These are phyloP conservation scores for Drosophila ustulata DNA, from an alignment of 2,888 invertebrate genomes.

Conservation along the genomic window DNA sequence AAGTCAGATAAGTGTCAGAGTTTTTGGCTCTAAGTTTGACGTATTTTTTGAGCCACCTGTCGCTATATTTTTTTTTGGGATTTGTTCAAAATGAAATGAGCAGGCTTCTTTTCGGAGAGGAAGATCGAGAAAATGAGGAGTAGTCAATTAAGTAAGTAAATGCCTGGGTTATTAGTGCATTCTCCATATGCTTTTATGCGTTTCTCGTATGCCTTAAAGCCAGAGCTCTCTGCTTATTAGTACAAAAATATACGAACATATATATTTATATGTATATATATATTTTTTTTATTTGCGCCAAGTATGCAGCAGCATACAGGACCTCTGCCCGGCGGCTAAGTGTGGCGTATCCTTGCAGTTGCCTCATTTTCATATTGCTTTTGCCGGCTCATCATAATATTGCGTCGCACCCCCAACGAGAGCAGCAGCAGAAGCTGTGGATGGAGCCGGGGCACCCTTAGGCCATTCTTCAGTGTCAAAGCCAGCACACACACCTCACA, in stretches of 20 bases:
- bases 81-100: slow-evolving; percentile 36
- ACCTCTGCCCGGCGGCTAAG: slow-evolving; percentile 44
- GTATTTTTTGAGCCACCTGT: slow-evolving; percentile 43
- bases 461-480: slow-evolving; percentile 79
- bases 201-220: slow-evolving; percentile 19
- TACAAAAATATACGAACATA: slow-evolving; percentile 28
- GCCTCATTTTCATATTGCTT: slow-evolving; percentile 76
- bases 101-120: slow-evolving; percentile 55
- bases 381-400: slow-evolving; percentile 72
- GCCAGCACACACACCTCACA: slow-evolving; percentile 42
- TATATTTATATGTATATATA: not conserved
- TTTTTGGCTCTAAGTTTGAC: slow-evolving; percentile 37
- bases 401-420: slow-evolving; percentile 37
- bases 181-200: slow-evolving; percentile 62
- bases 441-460: slow-evolving; percentile 44
- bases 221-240: slow-evolving; percentile 65
- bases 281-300: slow-evolving; percentile 36
- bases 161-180: slow-evolving; percentile 65
- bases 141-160: slow-evolving; percentile 77
- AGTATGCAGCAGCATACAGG: slow-evolving; percentile 37
- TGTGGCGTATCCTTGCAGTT: slow-evolving; percentile 34
- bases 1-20: slow-evolving; percentile 55
- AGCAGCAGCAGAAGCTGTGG: not conserved
- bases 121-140: slow-evolving; percentile 27
- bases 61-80: slow-evolving; percentile 19